Percentiles rank a stretch among this genome's conserved stretches.
These are phyloP conservation scores for Egretta garzetta DNA, from an alignment of 2,113 vertebrate species.

Conservation along the genomic window DNA sequence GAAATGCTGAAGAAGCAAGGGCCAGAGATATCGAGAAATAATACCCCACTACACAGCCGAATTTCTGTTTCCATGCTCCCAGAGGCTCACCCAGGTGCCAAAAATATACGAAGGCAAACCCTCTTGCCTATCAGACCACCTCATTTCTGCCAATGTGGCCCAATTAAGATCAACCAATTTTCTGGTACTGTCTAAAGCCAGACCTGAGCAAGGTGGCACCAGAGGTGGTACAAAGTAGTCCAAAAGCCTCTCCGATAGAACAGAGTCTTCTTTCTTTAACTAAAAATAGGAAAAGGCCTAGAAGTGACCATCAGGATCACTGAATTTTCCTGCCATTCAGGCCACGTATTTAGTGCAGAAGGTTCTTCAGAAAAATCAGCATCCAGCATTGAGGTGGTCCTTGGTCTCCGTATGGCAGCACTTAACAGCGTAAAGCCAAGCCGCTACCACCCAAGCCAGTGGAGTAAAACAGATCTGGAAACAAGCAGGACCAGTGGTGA, in stretches of 20 bases:
- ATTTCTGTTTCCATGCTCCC: neutral
- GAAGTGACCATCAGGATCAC: neutral
- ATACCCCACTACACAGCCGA: fast-evolving
- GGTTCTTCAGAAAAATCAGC: neutral
- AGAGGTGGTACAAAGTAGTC: neutral
- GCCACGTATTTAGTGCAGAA: neutral
- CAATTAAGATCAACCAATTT: neutral
- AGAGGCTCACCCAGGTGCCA: neutral
- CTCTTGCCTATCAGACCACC: neutral
- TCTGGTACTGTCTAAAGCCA: neutral
- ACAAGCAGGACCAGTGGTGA: neutral
- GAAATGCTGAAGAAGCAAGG: neutral
- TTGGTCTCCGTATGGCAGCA: neutral
- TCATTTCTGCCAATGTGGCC: fast-evolving
- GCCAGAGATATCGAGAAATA: neutral
- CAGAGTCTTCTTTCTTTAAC: neutral
- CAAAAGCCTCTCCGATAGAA: neutral
- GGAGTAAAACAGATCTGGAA: neutral
- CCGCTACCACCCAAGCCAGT: fast-evolving
- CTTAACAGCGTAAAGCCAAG: neutral
- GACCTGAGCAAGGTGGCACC: neutral
- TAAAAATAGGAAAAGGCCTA: neutral
- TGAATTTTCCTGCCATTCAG: neutral
- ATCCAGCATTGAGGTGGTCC: neutral
- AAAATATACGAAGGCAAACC: neutral